Percentiles rank a stretch among this genome's conserved stretches.
Conservation (phyloP, 2,888 invertebrate genomes). For the Scotopteryx bipunctaria region DNA sequence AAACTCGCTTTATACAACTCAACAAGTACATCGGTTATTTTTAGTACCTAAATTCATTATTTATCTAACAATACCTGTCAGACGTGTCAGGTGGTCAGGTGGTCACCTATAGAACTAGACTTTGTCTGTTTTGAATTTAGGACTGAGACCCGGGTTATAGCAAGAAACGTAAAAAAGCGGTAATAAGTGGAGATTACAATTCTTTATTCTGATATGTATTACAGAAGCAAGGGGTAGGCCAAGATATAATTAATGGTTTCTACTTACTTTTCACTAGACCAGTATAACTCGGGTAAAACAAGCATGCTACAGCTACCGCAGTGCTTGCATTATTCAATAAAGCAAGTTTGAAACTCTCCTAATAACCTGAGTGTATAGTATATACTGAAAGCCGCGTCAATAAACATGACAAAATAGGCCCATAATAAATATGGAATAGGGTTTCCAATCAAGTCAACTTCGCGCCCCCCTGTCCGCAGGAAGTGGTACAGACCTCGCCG, state of each 20-base stretch:
- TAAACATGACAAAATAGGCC: slow-evolving; percentile 79
- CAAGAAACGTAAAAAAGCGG: too few species aligned
- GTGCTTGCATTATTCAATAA: slow-evolving; percentile 48
- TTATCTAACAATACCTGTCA: too few species aligned
- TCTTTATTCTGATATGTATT: too few species aligned
- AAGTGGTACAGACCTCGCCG: slow-evolving; percentile 50
- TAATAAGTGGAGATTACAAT: too few species aligned
- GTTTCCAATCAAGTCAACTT: slow-evolving; percentile 81
- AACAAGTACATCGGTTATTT: not conserved
- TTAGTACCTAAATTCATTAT: too few species aligned
- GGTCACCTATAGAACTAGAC: too few species aligned
- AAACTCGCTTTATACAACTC: slow-evolving; percentile 11
- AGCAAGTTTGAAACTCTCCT: slow-evolving; percentile 48
- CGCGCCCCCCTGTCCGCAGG: slow-evolving; percentile 60
- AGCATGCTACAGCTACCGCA: not conserved
- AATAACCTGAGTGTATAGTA: slow-evolving; percentile 50
- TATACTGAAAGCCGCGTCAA: slow-evolving; percentile 63
- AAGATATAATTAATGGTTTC: too few species aligned
- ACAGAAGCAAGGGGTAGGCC: too few species aligned
- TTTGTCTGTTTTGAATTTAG: too few species aligned
- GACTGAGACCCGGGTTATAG: too few species aligned
- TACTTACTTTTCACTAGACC: too few species aligned
- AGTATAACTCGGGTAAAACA: not conserved
- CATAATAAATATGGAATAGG: slow-evolving; percentile 83
- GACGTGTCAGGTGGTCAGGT: too few species aligned